Percentiles rank a stretch among this genome's conserved stretches.
phyloP scores from a whole-genome alignment of 2,888 invertebrate species.

The Chaetogeoica ovagalla region DNA sequence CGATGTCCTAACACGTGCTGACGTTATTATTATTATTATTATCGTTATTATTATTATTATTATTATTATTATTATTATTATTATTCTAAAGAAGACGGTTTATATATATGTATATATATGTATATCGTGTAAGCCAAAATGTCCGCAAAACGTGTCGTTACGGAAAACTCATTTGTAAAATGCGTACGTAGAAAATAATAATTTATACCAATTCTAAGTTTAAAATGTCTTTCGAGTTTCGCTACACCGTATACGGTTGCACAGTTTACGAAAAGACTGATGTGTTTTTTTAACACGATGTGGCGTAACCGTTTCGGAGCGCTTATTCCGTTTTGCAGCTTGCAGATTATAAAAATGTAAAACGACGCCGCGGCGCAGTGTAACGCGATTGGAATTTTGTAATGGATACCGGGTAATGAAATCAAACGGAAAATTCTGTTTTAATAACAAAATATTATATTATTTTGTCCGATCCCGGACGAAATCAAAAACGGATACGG shows the following conservation, averaged over 20 bases:
- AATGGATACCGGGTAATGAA: no score
- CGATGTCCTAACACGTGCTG: not conserved
- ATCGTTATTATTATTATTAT: not conserved
- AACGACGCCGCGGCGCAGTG: no score
- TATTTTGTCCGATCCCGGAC: no score
- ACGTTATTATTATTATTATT: not conserved
- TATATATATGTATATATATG: no score
- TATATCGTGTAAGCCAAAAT: not conserved
- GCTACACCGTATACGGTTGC: not conserved
- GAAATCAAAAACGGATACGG: no score
- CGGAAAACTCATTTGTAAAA: constrained; percentile 9
- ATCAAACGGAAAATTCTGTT: no score
- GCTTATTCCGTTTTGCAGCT: no score
- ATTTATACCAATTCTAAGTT: constrained; percentile 18
- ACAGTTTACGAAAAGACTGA: not conserved
- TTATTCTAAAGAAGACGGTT: not conserved
- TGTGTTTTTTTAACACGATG: not conserved
- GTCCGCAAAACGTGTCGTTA: not conserved
- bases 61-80: not conserved
- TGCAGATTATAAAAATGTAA: not conserved
- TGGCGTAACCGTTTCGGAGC: not conserved
- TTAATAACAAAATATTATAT: no score
- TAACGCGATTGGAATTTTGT: not conserved
- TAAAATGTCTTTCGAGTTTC: constrained; percentile 8
- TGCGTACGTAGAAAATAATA: constrained; percentile 11